These are phyloP conservation scores for Neosilurus mollespiculum DNA, from an alignment of 2,797 vertebrate species.

Conservation along the genomic window DNA sequence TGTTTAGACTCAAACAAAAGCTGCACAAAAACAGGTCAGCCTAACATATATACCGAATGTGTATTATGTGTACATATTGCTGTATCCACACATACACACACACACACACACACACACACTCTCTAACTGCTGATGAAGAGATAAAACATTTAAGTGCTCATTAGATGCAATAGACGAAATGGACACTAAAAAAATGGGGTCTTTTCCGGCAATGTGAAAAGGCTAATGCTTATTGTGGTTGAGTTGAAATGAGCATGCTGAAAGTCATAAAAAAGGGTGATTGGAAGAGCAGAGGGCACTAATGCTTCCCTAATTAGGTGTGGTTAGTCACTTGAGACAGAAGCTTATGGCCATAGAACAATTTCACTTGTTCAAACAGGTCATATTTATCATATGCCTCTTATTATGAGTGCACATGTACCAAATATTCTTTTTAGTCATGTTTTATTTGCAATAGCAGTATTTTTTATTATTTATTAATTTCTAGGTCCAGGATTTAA, in stretches of 20 bases:
- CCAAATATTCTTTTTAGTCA: not conserved
- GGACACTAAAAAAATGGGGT: slow-evolving; percentile 49
- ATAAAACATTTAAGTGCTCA: slow-evolving; percentile 62
- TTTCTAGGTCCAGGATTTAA: not conserved
- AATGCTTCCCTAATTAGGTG: slow-evolving; percentile 61
- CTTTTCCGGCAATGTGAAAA: slow-evolving; percentile 52
- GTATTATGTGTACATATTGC: not conserved
- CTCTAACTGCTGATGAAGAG: slow-evolving; percentile 38
- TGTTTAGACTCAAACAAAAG: slow-evolving; percentile 11
- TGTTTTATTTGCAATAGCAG: not conserved
- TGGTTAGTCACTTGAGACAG: slow-evolving; percentile 53
- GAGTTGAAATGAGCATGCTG: slow-evolving; percentile 48
- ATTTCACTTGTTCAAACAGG: slow-evolving; percentile 27
- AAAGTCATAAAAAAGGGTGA: slow-evolving; percentile 50
- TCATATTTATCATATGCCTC: not conserved
- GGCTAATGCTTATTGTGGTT: slow-evolving; percentile 60
- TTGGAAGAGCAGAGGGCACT: slow-evolving; percentile 52
- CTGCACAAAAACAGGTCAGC: not conserved
- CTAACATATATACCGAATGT: not conserved
- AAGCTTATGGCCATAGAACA: slow-evolving; percentile 45
- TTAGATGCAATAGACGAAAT: slow-evolving; percentile 61
- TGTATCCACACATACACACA: not conserved
- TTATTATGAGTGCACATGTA: not conserved
- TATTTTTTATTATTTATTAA: too few relatives aligned
- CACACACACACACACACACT: not conserved